Base-by-base conservation (phyloP, 2,888 invertebrate genomes). In the Amphipoea lucens region DNA sequence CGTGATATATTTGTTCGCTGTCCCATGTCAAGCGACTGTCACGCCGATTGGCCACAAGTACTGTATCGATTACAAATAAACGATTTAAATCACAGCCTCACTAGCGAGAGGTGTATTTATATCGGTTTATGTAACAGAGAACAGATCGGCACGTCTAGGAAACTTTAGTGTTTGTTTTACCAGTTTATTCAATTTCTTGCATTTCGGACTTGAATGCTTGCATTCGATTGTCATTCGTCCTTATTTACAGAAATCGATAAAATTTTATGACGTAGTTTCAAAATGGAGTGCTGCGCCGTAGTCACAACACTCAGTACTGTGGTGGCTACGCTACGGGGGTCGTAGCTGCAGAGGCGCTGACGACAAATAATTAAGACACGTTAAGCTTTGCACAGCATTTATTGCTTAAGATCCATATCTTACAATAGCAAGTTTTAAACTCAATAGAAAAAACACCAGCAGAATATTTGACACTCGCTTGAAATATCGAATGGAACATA, bases 1-100 rank as follows among this genome's bases (percentile, higher is more conserved):
- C 87, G 89, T 89, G 89, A 92, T 90, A 90, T 86, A 88, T 89
- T 84, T 81, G 86, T 81, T 87, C 80, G 76, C 68, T 82, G 79
- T 79, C 81, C 83, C 83, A 85, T 88, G 84, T 87, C 88, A 90
- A 84, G 67, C 42, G 74, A 66, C 78, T 82, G 89, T 90, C 82
- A 88, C 90, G 83, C 63, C 79, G 79, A 82, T 88, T 90, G 86
- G 75, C 76, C 78, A 80, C 85, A 76, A 83, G 79, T 69, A 72
- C 77, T 83, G 79, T 83, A 87, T 90, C 79, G 79, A 85, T 90
- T 90, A 88, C 87, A 80, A 85, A 89, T 88, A 86, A 86, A 85
- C 76, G 80, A 85, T 85, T 88, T 88, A 78, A 79, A 84, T 86
- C 78, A 67, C 74, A 69, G 76, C 79, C 75, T 77, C 68, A 76